Percentiles rank a stretch among this genome's conserved stretches.
Conservation (phyloP, 2,113 vertebrate species). For the Mustela lutreola region DNA sequence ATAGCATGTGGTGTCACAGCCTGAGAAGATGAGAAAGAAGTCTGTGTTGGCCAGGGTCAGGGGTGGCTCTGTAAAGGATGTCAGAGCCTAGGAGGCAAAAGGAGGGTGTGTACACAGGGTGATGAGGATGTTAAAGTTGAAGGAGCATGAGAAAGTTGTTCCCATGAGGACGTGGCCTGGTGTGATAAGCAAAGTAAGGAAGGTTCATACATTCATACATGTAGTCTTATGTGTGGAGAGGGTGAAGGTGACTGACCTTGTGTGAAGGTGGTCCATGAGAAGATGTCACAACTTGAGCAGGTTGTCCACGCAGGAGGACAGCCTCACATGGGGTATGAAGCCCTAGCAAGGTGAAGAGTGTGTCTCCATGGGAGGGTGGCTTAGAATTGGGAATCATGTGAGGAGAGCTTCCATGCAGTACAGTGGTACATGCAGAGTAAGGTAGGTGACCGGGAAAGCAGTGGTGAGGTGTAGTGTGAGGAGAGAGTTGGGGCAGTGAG, state of each 20-base stretch:
- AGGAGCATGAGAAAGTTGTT: not conserved
- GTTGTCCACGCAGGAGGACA: not conserved
- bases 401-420: not conserved
- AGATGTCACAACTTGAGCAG: not conserved
- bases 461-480: not conserved
- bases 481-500: too few relatives aligned
- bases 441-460: not conserved
- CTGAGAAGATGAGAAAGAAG: not conserved
- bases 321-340: not conserved
- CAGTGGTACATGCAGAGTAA: fast-evolving
- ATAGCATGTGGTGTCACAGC: too few relatives aligned
- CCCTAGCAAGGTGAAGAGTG: not conserved
- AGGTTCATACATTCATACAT: fast-evolving
- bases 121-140: not conserved
- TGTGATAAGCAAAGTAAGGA: not conserved
- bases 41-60: fast-evolving
- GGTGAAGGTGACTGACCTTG: fast-evolving
- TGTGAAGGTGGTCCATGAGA: not conserved
- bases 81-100: not conserved
- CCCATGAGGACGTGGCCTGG: not conserved
- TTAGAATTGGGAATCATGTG: not conserved
- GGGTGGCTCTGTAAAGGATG: not conserved
- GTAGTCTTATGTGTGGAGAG: not conserved
- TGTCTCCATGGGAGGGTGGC: not conserved
- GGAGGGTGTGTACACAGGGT: not conserved